These are phyloP conservation scores for Orthonychiurus folsomi DNA, from an alignment of 2,888 invertebrate genomes.

Conservation along the genomic window DNA sequence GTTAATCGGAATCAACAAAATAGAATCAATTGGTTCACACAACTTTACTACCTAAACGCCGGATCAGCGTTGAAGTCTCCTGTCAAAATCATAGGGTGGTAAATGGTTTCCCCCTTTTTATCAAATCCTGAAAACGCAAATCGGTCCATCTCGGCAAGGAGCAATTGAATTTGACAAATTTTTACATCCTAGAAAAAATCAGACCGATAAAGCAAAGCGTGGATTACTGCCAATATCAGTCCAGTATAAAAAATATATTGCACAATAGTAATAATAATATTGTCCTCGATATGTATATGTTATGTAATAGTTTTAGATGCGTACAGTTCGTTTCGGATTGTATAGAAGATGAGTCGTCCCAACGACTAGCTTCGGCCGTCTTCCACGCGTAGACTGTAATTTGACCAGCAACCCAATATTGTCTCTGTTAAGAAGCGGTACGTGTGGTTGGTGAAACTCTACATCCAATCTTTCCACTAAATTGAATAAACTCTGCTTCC, in stretches of 20 bases:
- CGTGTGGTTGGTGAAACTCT: constrained; percentile 55
- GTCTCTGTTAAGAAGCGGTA: constrained; percentile 65
- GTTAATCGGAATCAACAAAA: too few relatives aligned
- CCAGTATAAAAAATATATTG: neutral
- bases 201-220: too few relatives aligned
- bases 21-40: too few relatives aligned
- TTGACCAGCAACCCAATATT: constrained; percentile 78
- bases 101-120: constrained; percentile 45
- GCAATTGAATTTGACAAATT: constrained; percentile 72
- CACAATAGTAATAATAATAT: too few relatives aligned
- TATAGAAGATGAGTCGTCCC: constrained; percentile 91
- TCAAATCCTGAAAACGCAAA: constrained; percentile 52
- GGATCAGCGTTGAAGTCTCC: constrained; percentile 90
- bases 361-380: constrained; percentile 56
- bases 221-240: too few relatives aligned
- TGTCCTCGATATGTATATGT: too few relatives aligned
- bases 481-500: constrained; percentile 57
- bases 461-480: constrained; percentile 59
- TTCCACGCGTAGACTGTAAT: constrained; percentile 51
- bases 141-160: constrained; percentile 76
- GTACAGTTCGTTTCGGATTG: constrained; percentile 64
- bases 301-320: neutral
- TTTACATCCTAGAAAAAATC: constrained; percentile 60
- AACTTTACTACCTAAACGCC: too few relatives aligned
- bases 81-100: constrained; percentile 72